phyloP scores from a whole-genome alignment of 2,888 invertebrate species.

The Strigamia maritima region DNA sequence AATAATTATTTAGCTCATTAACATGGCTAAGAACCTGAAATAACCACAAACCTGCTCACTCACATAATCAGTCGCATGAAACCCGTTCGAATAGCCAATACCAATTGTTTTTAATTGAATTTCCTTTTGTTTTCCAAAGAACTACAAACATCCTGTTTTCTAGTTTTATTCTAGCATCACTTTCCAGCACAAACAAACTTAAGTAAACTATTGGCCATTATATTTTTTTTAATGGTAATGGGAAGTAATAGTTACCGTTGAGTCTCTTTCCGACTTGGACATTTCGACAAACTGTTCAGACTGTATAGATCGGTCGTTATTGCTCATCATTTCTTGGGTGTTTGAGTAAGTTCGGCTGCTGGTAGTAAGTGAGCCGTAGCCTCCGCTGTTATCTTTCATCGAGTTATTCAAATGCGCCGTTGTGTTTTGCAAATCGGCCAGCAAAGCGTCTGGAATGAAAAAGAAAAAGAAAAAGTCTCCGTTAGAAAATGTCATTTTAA shows the following conservation, averaged over 20 bases:
- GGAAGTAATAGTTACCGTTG: background rate
- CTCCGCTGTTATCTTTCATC: constrained; percentile 19
- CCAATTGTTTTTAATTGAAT: constrained; percentile 34
- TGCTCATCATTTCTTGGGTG: background rate
- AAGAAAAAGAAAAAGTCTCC: constrained; percentile 38
- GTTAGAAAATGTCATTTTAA: no score
- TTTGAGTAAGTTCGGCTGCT: background rate
- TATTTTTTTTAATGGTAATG: no score
- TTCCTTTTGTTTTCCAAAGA: constrained; percentile 46
- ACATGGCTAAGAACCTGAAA: no score
- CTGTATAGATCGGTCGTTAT: background rate
- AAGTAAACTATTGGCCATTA: no score
- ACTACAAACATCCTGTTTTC: no score
- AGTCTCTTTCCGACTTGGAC: background rate
- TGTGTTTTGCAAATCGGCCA: constrained; percentile 88
- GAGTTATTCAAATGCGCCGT: constrained; percentile 66
- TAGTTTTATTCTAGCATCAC: no score
- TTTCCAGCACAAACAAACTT: no score
- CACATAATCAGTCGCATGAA: no score
- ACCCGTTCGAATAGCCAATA: no score
- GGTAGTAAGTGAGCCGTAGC: constrained; percentile 26
- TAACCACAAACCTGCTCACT: no score
- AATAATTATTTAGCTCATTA: no score
- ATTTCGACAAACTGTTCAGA: background rate
- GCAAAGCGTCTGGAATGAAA: constrained; percentile 77